Evolutionary conservation across 1,140 invertebrate genomes (phyloP).

Genomic region (Mactra quadrangularis): DNA sequence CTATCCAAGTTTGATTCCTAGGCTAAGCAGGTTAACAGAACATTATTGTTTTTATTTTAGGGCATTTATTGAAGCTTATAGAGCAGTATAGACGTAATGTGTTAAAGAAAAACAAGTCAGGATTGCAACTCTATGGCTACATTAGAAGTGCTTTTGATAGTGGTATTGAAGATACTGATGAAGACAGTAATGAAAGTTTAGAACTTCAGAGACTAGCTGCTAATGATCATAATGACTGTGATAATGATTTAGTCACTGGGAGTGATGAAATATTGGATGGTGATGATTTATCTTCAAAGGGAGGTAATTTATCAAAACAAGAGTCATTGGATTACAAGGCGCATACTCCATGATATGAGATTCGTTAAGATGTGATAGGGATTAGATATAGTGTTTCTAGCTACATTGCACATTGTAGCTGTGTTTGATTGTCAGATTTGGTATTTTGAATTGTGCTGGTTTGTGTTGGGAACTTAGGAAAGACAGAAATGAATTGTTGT

Average conservation of each 20-base stretch:
- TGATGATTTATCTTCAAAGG: neutral
- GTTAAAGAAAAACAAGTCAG: conserved; percentile 11
- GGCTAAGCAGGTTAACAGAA: too few relatives aligned
- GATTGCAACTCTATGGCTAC: conserved; percentile 65
- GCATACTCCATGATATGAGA: conserved; percentile 4
- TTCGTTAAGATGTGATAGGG: too few relatives aligned
- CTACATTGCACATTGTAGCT: too few relatives aligned
- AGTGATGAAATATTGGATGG: conserved; percentile 23
- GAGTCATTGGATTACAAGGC: conserved; percentile 69
- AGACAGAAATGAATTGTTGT: too few relatives aligned
- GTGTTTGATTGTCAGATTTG: too few relatives aligned
- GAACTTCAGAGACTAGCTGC: conserved; percentile 14
- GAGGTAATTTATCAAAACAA: conserved; percentile 39
- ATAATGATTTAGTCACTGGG: conserved; percentile 6
- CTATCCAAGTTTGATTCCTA: too few relatives aligned
- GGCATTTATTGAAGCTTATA: conserved; percentile 65
- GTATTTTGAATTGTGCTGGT: too few relatives aligned
- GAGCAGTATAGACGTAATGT: conserved; percentile 66
- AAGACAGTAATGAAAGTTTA: conserved; percentile 47
- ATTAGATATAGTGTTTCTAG: too few relatives aligned
- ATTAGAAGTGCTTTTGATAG: conserved; percentile 66
- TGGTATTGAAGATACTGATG: conserved; percentile 53
- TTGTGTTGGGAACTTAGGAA: too few relatives aligned
- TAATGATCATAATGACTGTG: neutral
- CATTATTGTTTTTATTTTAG: conserved; percentile 58